phyloP scores from a whole-genome alignment of 2,888 invertebrate genomes.

The Ennomos erosarius region DNA sequence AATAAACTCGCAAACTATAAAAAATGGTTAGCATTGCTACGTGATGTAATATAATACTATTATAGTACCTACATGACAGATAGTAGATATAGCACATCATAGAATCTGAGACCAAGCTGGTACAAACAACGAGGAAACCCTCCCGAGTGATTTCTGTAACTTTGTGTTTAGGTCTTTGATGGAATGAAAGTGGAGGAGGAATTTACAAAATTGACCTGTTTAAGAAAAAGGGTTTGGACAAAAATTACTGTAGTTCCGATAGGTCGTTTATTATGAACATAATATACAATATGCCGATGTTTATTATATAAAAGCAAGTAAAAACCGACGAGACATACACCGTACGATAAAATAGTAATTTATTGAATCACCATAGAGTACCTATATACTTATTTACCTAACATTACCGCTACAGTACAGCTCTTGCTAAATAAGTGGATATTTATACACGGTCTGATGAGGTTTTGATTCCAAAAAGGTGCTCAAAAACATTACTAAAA shows the following conservation, averaged over 20 bases:
- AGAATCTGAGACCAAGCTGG: too few species aligned
- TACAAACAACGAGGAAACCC: too few species aligned
- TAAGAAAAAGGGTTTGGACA: conserved; percentile 32
- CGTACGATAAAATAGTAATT: conserved; percentile 69
- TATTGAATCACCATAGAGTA: conserved; percentile 50
- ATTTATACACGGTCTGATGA: background rate
- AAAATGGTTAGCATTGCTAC: too few species aligned
- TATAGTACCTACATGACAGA: too few species aligned
- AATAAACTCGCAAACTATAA: too few species aligned
- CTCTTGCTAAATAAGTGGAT: conserved; percentile 4
- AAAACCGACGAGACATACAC: conserved; percentile 78
- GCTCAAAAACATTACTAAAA: too few species aligned
- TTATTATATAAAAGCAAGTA: conserved; percentile 83
- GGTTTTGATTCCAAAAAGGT: background rate
- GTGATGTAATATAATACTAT: too few species aligned
- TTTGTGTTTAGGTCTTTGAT: too few species aligned
- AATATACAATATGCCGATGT: conserved; percentile 82
- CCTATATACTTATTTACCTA: conserved; percentile 53
- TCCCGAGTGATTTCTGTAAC: too few species aligned
- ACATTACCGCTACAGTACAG: conserved; percentile 11
- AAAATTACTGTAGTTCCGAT: conserved; percentile 52
- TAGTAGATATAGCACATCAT: too few species aligned
- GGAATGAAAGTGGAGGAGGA: too few species aligned
- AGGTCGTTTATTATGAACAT: conserved; percentile 83
- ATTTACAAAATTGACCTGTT: too few species aligned